These are phyloP conservation scores for Diorhabda sublineata DNA, from an alignment of 1,140 invertebrate genomes.

Conservation along the genomic window DNA sequence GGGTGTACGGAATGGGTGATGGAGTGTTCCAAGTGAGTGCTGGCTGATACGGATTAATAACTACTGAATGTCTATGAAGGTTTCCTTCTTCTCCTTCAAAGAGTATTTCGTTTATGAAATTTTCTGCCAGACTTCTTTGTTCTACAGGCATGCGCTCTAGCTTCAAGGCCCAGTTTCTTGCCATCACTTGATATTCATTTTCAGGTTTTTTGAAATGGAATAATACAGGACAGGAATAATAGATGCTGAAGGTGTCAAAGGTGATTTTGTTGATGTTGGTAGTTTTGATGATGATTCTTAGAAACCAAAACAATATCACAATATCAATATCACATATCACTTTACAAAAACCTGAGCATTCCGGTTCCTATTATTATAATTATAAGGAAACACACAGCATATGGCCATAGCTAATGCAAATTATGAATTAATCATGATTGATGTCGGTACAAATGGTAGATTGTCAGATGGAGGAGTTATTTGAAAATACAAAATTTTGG, in stretches of 20 bases:
- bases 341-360: slow-evolving; percentile 35
- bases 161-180: slow-evolving; percentile 12
- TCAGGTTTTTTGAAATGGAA: slow-evolving; percentile 13
- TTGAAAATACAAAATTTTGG: slow-evolving; percentile 12
- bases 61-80: slow-evolving; percentile 13
- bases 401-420: slow-evolving; percentile 44
- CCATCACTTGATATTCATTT: slow-evolving; percentile 13
- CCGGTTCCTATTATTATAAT: slow-evolving; percentile 47
- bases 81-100: slow-evolving; percentile 15
- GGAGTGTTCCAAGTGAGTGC: slow-evolving; percentile 5
- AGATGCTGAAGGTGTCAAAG: slow-evolving; percentile 10
- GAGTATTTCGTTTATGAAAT: slow-evolving; percentile 16
- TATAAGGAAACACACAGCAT: slow-evolving; percentile 47
- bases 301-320: slow-evolving; percentile 15
- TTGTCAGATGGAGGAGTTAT: slow-evolving; percentile 18
- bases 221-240: slow-evolving; percentile 7
- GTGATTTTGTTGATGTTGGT: slow-evolving; percentile 12
- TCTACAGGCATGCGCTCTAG: slow-evolving; percentile 12
- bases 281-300: slow-evolving; percentile 7
- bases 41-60: slow-evolving; percentile 14
- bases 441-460: slow-evolving; percentile 20
- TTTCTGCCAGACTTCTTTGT: slow-evolving; percentile 13
- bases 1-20: slow-evolving; percentile 6
- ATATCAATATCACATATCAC: slow-evolving; percentile 32
- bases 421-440: slow-evolving; percentile 29